Conservation (phyloP, 2,113 vertebrate genomes). For the Suncus etruscus region DNA sequence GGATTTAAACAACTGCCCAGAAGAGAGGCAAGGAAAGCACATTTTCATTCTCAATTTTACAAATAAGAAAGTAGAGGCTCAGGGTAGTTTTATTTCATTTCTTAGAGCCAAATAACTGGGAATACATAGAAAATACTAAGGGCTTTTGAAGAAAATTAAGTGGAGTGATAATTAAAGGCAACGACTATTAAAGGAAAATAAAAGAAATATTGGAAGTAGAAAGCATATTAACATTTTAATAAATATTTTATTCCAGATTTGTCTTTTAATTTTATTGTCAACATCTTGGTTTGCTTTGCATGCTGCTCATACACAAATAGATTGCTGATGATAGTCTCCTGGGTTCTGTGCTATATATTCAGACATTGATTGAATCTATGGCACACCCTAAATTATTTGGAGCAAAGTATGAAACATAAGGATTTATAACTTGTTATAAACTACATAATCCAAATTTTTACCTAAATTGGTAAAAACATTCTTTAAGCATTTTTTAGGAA, state of each 20-base stretch:
- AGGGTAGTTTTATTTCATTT: background rate
- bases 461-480: constrained; percentile 24
- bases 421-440: constrained; percentile 17
- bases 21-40: background rate
- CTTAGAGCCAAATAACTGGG: constrained; percentile 24
- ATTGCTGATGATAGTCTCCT: background rate
- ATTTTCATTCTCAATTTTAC: background rate
- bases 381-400: constrained; percentile 25
- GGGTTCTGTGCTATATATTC: background rate
- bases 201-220: constrained; percentile 32
- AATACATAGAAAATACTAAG: background rate
- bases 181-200: background rate
- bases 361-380: background rate
- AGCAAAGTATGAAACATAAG: background rate
- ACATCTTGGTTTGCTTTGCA: constrained; percentile 2
- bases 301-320: background rate
- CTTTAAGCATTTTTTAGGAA: constrained; percentile 33
- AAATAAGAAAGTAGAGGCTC: constrained; percentile 16
- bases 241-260: constrained; percentile 16
- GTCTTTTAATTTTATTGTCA: constrained; percentile 14
- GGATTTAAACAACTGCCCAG: background rate
- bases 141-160: constrained; percentile 20
- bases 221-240: constrained; percentile 25
- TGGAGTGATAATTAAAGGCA: constrained; percentile 44
- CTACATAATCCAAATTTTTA: constrained; percentile 16